phyloP scores from a whole-genome alignment of 2,888 invertebrate species.

The Eupsilia transversa region DNA sequence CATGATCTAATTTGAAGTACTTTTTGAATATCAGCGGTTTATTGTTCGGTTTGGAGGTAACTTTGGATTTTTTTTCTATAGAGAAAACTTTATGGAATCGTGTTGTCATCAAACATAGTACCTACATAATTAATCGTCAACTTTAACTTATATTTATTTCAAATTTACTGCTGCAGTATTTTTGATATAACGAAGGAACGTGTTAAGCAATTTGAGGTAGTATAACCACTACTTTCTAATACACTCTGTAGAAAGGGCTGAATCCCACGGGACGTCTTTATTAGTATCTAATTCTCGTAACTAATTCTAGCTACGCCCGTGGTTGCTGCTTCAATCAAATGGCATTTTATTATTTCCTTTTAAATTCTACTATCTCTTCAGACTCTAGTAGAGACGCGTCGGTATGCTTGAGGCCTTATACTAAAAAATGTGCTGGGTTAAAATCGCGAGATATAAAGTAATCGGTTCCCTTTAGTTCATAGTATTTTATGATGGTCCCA shows the following conservation, averaged over 20 bases:
- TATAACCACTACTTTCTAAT: not conserved
- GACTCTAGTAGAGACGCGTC: slow-evolving; percentile 43
- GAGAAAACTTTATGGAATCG: too few species aligned
- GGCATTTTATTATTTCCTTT: slow-evolving; percentile 3
- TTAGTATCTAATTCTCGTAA: not conserved
- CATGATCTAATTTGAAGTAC: too few species aligned
- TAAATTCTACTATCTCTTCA: slow-evolving; percentile 25
- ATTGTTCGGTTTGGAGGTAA: too few species aligned
- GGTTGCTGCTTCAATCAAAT: slow-evolving; percentile 2
- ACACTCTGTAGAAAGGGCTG: not conserved
- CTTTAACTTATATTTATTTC: too few species aligned
- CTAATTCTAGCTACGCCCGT: not conserved
- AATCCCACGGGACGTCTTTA: not conserved
- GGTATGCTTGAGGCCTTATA: slow-evolving; percentile 67
- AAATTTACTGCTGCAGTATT: too few species aligned
- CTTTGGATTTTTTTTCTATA: too few species aligned
- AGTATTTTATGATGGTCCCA: slow-evolving; percentile 19
- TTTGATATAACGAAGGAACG: too few species aligned
- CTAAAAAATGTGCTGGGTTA: slow-evolving; percentile 55
- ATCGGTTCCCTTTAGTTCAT: slow-evolving; percentile 32
- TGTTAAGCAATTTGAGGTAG: too few species aligned
- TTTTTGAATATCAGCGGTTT: too few species aligned
- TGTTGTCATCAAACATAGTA: too few species aligned
- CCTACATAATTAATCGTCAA: too few species aligned
- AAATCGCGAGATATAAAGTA: slow-evolving; percentile 50